Base-by-base conservation (phyloP, 30 jellyfish, hydroid and myxozoan genomes). In the Catostylus mosaicus region DNA sequence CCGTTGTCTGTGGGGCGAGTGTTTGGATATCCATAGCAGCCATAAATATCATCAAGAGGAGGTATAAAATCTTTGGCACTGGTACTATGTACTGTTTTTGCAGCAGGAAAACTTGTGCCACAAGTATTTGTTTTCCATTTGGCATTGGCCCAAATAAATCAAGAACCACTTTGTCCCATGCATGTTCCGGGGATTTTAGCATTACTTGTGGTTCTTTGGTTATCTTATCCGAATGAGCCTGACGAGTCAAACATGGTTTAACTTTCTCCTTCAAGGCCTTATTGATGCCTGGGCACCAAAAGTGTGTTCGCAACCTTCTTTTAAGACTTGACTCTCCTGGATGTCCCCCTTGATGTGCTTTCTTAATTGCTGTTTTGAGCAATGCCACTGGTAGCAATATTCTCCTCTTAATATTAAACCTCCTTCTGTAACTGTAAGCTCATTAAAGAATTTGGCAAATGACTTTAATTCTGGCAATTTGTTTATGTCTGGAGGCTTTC, bases 121-220 rank as follows among this genome's bases (percentile, higher is more conserved):
- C 93, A 56, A 83, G 61, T 6, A 83, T 85, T 51, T 75, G 95
- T 18, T 37, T 37, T 36, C 65, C 75, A 71, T 43, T 64, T 7
- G 95, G 95, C 83, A 85, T 61, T 7, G 95, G 95, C 59, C 95
- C 84, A 69, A 69, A 83, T 29, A 83, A 61, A 48, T 71, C 87
- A n/a, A 69, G 67, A 61, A 56, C 80, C 27, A 86, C 96, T 22
- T 86, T 78, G 30, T 64, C 74, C 96, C 90, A 86, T 43, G 80
- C 90, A 33, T n/a, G 47, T 64, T 46, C 72, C 14, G 86, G 91
- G 4, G 79, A 23, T 22, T 16, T 14, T 24, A 35, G 22, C 59
- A 78, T 62, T 19, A 56, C 38, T 18, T 77, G 78, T 16, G 96
- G 96, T 32, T 86, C 96, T 34, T 75, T 75, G 57, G 96, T 40